These are phyloP conservation scores for Pterostichus madidus DNA, from an alignment of 2,888 invertebrate genomes.

Conservation along the genomic window DNA sequence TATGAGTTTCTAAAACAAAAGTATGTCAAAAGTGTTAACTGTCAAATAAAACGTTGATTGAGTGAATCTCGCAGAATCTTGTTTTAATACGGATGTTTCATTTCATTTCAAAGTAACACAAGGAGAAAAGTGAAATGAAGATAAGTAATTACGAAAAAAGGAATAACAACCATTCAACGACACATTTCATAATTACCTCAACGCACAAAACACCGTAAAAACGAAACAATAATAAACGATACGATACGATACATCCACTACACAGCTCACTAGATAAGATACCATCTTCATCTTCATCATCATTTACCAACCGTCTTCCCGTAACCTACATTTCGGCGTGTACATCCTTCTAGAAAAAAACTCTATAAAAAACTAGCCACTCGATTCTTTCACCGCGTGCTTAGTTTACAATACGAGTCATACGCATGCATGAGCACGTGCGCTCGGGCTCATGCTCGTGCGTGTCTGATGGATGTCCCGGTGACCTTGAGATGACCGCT, in stretches of 20 bases:
- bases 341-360: constrained; percentile 56
- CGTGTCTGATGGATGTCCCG: constrained; percentile 43
- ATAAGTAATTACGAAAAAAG: not conserved
- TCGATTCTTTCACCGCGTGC: constrained; percentile 17
- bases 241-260: constrained; percentile 18
- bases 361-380: constrained; percentile 16
- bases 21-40: too few relatives aligned
- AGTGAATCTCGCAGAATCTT: too few relatives aligned
- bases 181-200: constrained; percentile 38
- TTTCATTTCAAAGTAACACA: constrained; percentile 25
- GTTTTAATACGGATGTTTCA: not conserved
- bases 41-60: too few relatives aligned
- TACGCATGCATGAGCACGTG: constrained; percentile 18
- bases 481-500: constrained; percentile 61
- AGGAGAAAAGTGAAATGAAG: constrained; percentile 42
- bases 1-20: too few relatives aligned
- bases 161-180: constrained; percentile 42
- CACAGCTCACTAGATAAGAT: constrained; percentile 14
- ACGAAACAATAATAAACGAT: constrained; percentile 24
- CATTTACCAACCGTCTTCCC: constrained; percentile 48
- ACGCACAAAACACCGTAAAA: not conserved
- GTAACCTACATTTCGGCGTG: constrained; percentile 59
- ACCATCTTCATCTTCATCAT: constrained; percentile 22
- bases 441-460: not conserved
- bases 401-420: constrained; percentile 12